Evolutionary conservation across 2,888 invertebrate genomes (phyloP), one percentile per base, ranked within the genome.

Genomic region (Hyppa rectilinea): DNA sequence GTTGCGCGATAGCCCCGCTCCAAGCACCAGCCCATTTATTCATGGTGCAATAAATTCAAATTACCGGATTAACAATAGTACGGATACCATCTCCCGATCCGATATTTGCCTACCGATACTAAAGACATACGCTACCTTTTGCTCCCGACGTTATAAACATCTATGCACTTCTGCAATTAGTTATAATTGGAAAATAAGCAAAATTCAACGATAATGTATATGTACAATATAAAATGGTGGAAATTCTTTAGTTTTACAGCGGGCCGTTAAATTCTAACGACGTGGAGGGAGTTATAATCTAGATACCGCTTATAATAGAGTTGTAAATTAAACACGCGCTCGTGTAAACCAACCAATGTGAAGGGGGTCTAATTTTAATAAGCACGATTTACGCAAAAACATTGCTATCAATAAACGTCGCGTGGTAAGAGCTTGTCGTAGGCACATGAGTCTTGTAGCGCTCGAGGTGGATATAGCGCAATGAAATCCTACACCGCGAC

Each of bases 21-120:
- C 85, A 87, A 82, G 80, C 86, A 85, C 91, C 89, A 89, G 89
- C 94, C 95, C 93, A 94, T 95, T 95, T 95, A 95, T 95, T 93
- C 95, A 94, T 92, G 92, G 89, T 90, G 95, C 95, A 95, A 96
- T 96, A 96, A 96, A 96, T 96, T 96, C 96, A 96, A 96, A 96
- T 96, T 96, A 96, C 95, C 88, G 95, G 94, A 96, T 96, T 95
- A 95, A 96, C 95, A 95, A 95, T 95, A 95, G 92, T 92, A 89
- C 81, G 94, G 96, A 96, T 96, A 95, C 88, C 91, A 95, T 95
- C 95, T 92, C 85, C 83, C 72, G 86, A 85, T 87, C 83, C 90
- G 92, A 92, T 92, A 92, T 89, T 90, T 87, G 87, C 88, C 82
- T 79, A 82, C 83, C 87, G 90, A 90, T 92, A 91, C 84, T 87